phyloP scores from a whole-genome alignment of 2,113 vertebrate genomes.

The Hyperoodon ampullatus region DNA sequence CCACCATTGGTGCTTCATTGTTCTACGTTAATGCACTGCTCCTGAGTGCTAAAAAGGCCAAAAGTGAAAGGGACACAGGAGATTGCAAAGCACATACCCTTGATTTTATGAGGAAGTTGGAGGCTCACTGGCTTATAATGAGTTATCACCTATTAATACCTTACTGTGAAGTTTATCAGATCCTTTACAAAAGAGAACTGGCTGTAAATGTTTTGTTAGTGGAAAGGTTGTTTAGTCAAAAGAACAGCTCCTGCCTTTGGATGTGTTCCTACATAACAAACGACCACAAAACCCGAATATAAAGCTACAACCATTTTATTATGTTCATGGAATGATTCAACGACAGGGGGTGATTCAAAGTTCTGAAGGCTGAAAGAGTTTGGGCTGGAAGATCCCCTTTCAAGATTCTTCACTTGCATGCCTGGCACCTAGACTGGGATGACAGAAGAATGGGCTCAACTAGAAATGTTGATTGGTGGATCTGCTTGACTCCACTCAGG shows the following conservation, averaged over 20 bases:
- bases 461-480: not conserved
- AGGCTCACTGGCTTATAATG: not conserved
- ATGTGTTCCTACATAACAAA: not conserved
- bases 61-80: not conserved
- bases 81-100: not conserved
- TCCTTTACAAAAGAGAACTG: not conserved
- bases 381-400: not conserved
- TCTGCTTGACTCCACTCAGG: not conserved
- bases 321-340: not conserved
- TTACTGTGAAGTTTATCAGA: constrained; percentile 5
- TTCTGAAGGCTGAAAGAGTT: not conserved
- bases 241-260: not conserved
- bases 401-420: not conserved
- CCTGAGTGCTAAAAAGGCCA: not conserved
- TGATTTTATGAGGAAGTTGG: not conserved
- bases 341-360: not conserved
- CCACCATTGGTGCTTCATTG: not conserved
- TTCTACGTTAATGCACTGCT: not conserved
- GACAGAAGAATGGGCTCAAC: not conserved
- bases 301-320: not conserved
- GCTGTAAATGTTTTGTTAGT: not conserved
- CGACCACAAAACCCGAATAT: not conserved
- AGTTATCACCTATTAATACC: not conserved
- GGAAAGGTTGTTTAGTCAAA: not conserved
- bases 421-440: not conserved